Conservation (phyloP, 2,888 invertebrate species). For the Apotomis turbidana region DNA sequence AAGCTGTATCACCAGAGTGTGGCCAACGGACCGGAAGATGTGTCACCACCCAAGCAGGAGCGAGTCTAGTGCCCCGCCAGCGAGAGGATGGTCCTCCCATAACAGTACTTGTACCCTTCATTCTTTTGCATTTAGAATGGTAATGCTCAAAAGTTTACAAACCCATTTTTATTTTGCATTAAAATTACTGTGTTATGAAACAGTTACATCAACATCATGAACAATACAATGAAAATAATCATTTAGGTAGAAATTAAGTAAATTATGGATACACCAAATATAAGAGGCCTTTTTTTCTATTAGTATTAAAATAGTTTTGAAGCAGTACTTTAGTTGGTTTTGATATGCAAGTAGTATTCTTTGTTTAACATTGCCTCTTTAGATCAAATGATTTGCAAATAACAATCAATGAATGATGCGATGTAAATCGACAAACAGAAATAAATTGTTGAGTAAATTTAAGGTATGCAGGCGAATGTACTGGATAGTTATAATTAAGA, state of each 20-base stretch:
- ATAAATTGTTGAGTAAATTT: constrained; percentile 41
- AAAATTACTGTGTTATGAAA: constrained; percentile 35
- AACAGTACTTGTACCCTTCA: constrained; percentile 62
- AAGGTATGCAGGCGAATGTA: constrained; percentile 47
- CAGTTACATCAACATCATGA: background rate
- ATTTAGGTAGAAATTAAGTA: constrained; percentile 41
- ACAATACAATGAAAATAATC: constrained; percentile 36
- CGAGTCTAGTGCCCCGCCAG: constrained; percentile 61
- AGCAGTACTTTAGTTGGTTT: constrained; percentile 29
- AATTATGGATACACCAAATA: constrained; percentile 63
- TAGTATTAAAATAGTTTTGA: constrained; percentile 40
- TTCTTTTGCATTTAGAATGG: constrained; percentile 72
- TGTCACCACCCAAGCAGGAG: constrained; percentile 77
- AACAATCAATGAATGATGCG: background rate
- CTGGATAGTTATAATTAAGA: constrained; percentile 61
- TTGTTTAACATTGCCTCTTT: constrained; percentile 25
- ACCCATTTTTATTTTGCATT: constrained; percentile 46
- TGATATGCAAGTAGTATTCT: constrained; percentile 21
- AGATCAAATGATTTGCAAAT: constrained; percentile 23
- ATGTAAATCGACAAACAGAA: constrained; percentile 6
- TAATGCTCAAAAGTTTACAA: constrained; percentile 82
- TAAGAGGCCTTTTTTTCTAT: constrained; percentile 72
- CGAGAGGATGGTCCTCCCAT: constrained; percentile 45
- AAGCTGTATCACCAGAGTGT: constrained; percentile 88
- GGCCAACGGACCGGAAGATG: constrained; percentile 77